phyloP scores from a whole-genome alignment of 2,113 vertebrate genomes.

The Vicugna pacos region DNA sequence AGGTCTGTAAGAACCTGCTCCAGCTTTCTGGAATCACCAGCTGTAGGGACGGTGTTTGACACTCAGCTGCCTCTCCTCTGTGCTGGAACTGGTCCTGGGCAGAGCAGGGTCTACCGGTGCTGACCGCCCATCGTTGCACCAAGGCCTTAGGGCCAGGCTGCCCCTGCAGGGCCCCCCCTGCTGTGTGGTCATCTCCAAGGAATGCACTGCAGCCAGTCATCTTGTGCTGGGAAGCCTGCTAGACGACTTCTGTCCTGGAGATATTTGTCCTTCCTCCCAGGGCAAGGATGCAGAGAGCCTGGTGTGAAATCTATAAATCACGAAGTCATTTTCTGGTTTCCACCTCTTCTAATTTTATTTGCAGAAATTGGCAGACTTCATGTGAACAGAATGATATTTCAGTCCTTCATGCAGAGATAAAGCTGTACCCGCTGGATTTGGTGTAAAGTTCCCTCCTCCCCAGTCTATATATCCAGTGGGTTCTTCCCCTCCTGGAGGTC shows the following conservation, averaged over 20 bases:
- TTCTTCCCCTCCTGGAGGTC: neutral
- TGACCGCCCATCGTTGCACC: too few species aligned
- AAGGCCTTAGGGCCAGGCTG: neutral
- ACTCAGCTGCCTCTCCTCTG: neutral
- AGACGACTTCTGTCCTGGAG: neutral
- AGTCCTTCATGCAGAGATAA: neutral
- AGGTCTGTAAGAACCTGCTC: neutral
- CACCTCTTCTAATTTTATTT: neutral
- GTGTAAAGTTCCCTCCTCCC: neutral
- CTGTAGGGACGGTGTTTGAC: neutral
- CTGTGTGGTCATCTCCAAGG: neutral
- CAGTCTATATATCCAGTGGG: neutral
- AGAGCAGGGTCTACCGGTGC: neutral
- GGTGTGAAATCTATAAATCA: neutral
- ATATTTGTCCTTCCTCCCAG: neutral
- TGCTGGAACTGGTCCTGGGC: neutral
- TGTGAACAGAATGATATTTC: conserved; percentile 18
- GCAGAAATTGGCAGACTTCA: neutral
- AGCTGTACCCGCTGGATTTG: neutral
- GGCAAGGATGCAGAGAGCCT: neutral
- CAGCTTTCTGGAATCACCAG: neutral
- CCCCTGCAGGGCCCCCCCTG: neutral
- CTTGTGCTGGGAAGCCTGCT: neutral
- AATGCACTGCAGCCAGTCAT: neutral
- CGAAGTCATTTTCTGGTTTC: conserved; percentile 11